Base-by-base conservation (phyloP, 1,140 invertebrate species). In the Bombus picipes region DNA sequence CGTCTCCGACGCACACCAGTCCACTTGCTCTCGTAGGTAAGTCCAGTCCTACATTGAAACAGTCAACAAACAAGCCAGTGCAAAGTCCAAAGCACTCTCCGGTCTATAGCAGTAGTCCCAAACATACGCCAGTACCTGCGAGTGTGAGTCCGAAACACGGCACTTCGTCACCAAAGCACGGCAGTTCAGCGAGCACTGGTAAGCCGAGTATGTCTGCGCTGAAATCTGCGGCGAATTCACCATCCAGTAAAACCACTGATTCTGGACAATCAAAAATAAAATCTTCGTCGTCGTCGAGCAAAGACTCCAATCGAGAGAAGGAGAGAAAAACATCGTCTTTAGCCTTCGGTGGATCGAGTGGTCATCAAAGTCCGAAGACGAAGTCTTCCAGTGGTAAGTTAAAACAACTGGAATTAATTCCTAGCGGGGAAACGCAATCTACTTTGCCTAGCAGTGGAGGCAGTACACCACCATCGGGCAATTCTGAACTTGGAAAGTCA, bases 121-220 rank as follows among this genome's bases (percentile, higher is more conserved):
- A 98, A 94, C 97, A 97, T 86, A 95, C 95, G 83, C 89, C 93
- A 57, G 90, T 96, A 87, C 94, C 96, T 82, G 96, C 96, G 71
- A 96, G 96, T 85, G 97, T 95, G 75, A 97, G 96, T 95, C 97
- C 97, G 89, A 97, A 97, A 94, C 96, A 96, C 93, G 96, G 93
- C 94, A 97, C 97, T 0, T 97, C 97, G 39, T 97, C 97, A 9
- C 97, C 97, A 22, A 98, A 98, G 93, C 97, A 98, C 84, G 96
- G 96, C 77, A 96, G 94, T 32, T 96, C 95, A 3, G 95, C 96
- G 2, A 97, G 97, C 86, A 97, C 97, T 1, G 98, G 98, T 0
- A 98, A 98, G 92, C 98, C 98, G 0, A 98, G 98, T 91, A 98
- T 98, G 97, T 98, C 97, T 0, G 96, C 98, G 2, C 93, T 98